These are phyloP conservation scores for Lagopus muta DNA, from an alignment of 2,113 vertebrate species.

Conservation along the genomic window DNA sequence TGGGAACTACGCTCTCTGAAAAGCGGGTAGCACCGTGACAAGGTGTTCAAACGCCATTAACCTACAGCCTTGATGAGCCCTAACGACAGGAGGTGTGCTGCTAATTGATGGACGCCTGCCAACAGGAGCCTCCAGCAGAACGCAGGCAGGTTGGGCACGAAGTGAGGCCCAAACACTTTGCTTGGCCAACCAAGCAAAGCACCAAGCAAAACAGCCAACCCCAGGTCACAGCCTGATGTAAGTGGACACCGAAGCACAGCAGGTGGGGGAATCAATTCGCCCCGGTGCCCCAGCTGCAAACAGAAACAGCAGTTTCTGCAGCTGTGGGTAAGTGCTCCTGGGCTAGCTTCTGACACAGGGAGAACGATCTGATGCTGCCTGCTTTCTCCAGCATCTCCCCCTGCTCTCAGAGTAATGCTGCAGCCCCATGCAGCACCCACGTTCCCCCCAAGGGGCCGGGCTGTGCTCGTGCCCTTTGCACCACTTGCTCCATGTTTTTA, in stretches of 20 bases:
- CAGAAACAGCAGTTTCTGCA: too few relatives aligned
- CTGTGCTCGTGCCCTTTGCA: rapidly evolving
- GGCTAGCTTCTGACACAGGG: too few relatives aligned
- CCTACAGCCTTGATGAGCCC: not conserved
- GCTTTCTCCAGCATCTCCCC: too few relatives aligned
- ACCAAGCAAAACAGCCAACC: not conserved
- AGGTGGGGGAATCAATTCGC: not conserved
- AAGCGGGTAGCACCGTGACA: not conserved
- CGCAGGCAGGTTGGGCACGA: not conserved
- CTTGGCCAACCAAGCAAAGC: not conserved
- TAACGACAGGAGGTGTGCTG: not conserved
- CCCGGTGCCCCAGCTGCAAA: too few relatives aligned
- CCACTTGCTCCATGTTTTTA: rapidly evolving
- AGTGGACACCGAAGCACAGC: not conserved
- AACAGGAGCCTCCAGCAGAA: not conserved
- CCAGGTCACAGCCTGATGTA: not conserved
- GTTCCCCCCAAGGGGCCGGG: not conserved
- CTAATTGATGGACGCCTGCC: not conserved
- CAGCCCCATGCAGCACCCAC: too few relatives aligned
- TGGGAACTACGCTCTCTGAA: not conserved
- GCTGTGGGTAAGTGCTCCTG: too few relatives aligned
- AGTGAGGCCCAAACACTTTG: not conserved
- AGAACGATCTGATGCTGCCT: too few relatives aligned
- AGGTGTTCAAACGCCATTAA: not conserved
- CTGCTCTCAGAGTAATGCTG: too few relatives aligned